Percentiles rank a stretch among this genome's conserved stretches.
These are phyloP conservation scores for Acrossocheilus fasciatus DNA, from an alignment of 2,797 vertebrate genomes.

Conservation along the genomic window DNA sequence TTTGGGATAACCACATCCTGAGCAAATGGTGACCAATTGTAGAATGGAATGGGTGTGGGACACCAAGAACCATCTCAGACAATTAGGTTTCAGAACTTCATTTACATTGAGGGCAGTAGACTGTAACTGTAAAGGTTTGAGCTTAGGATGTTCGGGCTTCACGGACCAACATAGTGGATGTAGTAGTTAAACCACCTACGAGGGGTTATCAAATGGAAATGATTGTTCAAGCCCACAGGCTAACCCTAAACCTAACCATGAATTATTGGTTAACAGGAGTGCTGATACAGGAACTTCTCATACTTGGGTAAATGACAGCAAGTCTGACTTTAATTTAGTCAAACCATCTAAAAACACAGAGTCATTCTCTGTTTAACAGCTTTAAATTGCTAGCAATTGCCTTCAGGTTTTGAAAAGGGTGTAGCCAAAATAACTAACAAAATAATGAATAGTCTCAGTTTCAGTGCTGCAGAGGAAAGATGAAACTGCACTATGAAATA, in stretches of 20 bases:
- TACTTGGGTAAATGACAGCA: neutral
- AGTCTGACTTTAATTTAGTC: neutral
- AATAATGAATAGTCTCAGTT: neutral
- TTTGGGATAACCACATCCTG: too few species aligned
- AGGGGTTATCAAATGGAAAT: neutral
- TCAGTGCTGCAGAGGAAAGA: neutral
- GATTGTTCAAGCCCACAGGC: neutral
- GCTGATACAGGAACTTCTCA: neutral
- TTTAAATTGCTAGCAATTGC: neutral
- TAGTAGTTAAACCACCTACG: too few species aligned
- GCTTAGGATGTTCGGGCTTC: too few species aligned
- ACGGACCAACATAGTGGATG: too few species aligned
- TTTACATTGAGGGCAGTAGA: too few species aligned
- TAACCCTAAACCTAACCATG: neutral
- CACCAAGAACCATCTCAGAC: too few species aligned
- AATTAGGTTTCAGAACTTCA: too few species aligned
- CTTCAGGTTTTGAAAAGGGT: neutral
- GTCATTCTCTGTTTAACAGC: neutral
- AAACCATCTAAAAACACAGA: neutral
- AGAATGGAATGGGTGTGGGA: too few species aligned
- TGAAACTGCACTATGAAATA: neutral
- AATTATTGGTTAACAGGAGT: neutral
- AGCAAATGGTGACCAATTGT: too few species aligned
- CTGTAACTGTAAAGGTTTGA: too few species aligned
- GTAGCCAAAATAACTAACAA: neutral